Base-by-base conservation (phyloP, 2,888 invertebrate genomes). In the Cerceris ruficornis region DNA sequence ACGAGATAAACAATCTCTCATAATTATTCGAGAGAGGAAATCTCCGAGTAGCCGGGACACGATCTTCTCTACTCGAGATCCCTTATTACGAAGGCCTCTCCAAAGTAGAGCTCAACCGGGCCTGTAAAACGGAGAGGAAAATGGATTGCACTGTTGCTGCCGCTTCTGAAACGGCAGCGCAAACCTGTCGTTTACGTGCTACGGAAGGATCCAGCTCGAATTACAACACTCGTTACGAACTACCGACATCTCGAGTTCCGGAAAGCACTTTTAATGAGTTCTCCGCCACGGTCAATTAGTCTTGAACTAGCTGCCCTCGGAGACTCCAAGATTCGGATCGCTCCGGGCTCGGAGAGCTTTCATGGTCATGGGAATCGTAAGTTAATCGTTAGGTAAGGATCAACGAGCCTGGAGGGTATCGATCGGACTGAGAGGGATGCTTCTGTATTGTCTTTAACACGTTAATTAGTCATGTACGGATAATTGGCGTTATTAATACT, bases 211-310 rank as follows among this genome's bases (percentile, higher is more conserved):
- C 75, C 69, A 70, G 81, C 88, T 89, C 87, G 81, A 89, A 86
- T 89, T 88, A 88, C 89, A 83, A 69, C 83, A 84, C 87, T 89
- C 87, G 86, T 87, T 88, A 89, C 79, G 82, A 85, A 83, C 86
- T 80, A 79, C 80, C 78, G 81, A 75, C 82, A 81, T 87, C 88
- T 88, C 87, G 83, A 84, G 87, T 88, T 88, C 86, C 80, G 80
- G 80, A 78, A 79, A 75, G 80, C 83, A 84, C 84, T 86, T 87
- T 88, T 89, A 88, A 89, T 87, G 89, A 89, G 89, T 88, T 88
- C 86, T 78, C 82, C 67, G 82, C 81, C 84, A 85, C 86, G 88
- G 88, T 89, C 88, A 88, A 89, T 89, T 89, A 88, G 86, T 83
- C 83, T 78, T 77, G 83, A 83, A 77, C 83, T 70, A 50, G 61